Evolutionary conservation across 2,113 vertebrate genomes (phyloP), one percentile per base, ranked within the genome.

Genomic region (Tauraco erythrolophus): DNA sequence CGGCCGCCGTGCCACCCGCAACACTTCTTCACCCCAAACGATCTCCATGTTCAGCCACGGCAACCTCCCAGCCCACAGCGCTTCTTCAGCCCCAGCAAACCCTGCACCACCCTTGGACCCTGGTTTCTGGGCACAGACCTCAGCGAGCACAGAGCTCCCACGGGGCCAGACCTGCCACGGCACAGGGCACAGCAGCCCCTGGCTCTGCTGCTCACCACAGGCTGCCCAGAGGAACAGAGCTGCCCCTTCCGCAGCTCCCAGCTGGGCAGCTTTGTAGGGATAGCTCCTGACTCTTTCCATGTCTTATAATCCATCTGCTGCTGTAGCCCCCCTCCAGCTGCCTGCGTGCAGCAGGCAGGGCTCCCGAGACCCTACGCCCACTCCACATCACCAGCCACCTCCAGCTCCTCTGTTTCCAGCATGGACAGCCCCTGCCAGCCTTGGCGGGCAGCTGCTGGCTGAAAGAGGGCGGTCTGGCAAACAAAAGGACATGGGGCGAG

Each of bases 121-220:
- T 14, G 43, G 25, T 37, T 61, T 57, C 25, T 31, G 33, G 30
- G 51, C 58, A 10, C 10, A n/a, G 57, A 15, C 25, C 28, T 23
- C 0, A 0, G 39, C 1, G 22, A 41, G 41, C 50, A 19, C 51
- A 66, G 35, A 30, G 53, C 22, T 62, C 41, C 65, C 46, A 1
- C 0, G 1, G 28, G 15, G 11, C 33, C 1, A 0, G 17, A 24
- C 7, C 7, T 35, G 10, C 8, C 11, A 4, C 0, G 1, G 30
- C 43, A 28, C 39, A 4, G 33, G 39, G 60, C 27, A 1, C 65
- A 27, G 39, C 30, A 78, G 46, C 46, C 37, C 31, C 35, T 2
- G 31, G 23, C n/a, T 57, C 51, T 25, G 37, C 11, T 46, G 54
- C 54, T 82, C 23, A 3, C 46, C 30, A 35, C 27, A 41, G 35